Evolutionary conservation across 2,113 vertebrate species (phyloP).

Genomic region (Raja brachyura): DNA sequence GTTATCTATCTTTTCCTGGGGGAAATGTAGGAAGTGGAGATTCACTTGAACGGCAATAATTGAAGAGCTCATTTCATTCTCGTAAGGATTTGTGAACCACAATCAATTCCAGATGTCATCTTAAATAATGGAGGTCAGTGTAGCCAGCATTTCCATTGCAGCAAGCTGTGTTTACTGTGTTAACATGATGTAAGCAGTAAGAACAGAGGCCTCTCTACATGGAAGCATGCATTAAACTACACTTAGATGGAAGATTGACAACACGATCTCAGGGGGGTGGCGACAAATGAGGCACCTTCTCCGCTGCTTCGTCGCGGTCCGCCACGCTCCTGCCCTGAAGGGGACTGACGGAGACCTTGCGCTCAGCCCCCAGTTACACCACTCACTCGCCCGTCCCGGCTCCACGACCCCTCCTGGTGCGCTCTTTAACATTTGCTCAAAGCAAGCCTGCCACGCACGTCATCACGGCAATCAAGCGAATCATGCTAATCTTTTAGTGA

Average conservation of each 20-base stretch:
- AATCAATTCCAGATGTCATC: slow-evolving; percentile 64
- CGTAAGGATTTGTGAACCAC: slow-evolving; percentile 66
- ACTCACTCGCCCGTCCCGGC: no score
- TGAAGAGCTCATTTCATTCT: slow-evolving; percentile 70
- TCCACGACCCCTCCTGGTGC: no score
- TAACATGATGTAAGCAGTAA: slow-evolving; percentile 46
- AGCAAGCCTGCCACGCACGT: no score
- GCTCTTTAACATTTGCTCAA: no score
- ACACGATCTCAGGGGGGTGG: background rate
- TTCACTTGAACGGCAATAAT: slow-evolving; percentile 61
- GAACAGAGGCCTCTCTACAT: slow-evolving; percentile 43
- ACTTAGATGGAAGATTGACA: slow-evolving; percentile 51
- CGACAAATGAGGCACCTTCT: background rate
- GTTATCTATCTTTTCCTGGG: slow-evolving; percentile 47
- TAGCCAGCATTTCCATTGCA: slow-evolving; percentile 43
- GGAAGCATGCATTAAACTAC: slow-evolving; percentile 45
- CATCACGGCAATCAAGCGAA: no score
- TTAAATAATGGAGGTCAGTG: slow-evolving; percentile 65
- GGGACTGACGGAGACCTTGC: background rate
- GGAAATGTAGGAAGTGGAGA: slow-evolving; percentile 49
- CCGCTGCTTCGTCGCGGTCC: background rate
- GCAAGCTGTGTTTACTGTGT: slow-evolving; percentile 50
- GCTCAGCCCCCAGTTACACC: no score
- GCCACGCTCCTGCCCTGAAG: background rate
- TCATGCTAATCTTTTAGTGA: no score